A percentile compares a stretch with the other conserved stretches of the same genome.
phyloP scores from a whole-genome alignment of 2,113 vertebrate species.

The Strix aluco region DNA sequence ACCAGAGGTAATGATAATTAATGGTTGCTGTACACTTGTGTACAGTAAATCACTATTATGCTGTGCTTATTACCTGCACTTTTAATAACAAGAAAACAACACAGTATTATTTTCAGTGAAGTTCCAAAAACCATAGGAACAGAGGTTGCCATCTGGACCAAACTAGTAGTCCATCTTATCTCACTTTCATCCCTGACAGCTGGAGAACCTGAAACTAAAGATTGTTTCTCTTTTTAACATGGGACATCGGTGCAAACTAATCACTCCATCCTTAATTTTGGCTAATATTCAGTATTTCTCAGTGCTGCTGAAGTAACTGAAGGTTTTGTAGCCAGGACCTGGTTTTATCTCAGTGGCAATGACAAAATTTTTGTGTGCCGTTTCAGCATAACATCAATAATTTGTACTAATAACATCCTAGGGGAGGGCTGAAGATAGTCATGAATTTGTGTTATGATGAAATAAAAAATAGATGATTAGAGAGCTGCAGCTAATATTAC shows the following conservation, averaged over 20 bases:
- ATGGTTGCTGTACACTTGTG: not conserved
- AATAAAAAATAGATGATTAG: not conserved
- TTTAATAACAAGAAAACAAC: not conserved
- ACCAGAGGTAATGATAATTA: not conserved
- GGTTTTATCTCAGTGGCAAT: slow-evolving; percentile 7
- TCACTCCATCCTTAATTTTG: not conserved
- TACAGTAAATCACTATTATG: not conserved
- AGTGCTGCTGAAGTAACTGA: not conserved
- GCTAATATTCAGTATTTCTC: not conserved
- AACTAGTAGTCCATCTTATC: not conserved
- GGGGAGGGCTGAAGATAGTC: not conserved
- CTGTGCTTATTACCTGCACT: not conserved
- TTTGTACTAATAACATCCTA: not conserved
- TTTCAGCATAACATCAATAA: not conserved
- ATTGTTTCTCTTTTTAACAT: not conserved
- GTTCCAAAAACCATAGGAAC: not conserved
- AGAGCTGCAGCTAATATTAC: not conserved
- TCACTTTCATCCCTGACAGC: not conserved
- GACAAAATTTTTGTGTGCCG: not conserved
- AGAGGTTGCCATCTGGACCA: not conserved
- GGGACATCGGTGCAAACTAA: not conserved
- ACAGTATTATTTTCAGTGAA: not conserved
- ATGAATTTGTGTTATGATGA: not conserved
- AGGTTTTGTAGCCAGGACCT: not conserved
- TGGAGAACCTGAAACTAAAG: slow-evolving; percentile 15